A percentile compares a stretch with the other conserved stretches of the same genome.
Conservation (phyloP, 1,140 invertebrate species). For the Grapholita molesta region DNA sequence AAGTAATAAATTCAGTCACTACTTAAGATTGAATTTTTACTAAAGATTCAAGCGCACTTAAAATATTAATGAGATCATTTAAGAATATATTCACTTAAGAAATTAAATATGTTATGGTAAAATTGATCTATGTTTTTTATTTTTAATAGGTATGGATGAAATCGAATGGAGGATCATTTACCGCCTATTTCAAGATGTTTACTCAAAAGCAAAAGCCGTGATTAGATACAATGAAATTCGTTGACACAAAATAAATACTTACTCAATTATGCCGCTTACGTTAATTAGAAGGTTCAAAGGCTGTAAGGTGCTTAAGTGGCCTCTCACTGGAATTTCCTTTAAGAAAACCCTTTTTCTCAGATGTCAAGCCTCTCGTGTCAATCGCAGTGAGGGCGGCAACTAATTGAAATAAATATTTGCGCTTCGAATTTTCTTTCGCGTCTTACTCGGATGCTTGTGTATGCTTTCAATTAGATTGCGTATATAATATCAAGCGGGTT, state of each 20-base stretch:
- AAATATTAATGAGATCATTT: neutral
- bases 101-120: no score
- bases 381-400: slow-evolving; percentile 50
- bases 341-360: slow-evolving; percentile 69
- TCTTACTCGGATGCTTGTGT: slow-evolving; percentile 41
- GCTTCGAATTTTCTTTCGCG: slow-evolving; percentile 57
- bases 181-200: neutral
- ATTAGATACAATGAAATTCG: slow-evolving; percentile 5
- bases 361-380: slow-evolving; percentile 72
- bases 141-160: no score
- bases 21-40: neutral
- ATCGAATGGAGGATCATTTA: neutral
- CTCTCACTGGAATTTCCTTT: slow-evolving; percentile 56
- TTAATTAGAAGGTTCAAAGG: slow-evolving; percentile 67
- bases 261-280: slow-evolving; percentile 45
- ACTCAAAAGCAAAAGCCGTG: neutral
- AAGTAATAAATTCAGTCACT: neutral
- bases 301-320: slow-evolving; percentile 46
- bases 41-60: neutral
- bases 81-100: no score
- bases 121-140: no score
- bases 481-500: neutral
- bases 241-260: slow-evolving; percentile 32
- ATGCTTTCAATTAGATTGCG: slow-evolving; percentile 47
- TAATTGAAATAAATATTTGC: slow-evolving; percentile 77